Base-by-base conservation (phyloP, 1,140 invertebrate genomes). In the Apis cerana region DNA sequence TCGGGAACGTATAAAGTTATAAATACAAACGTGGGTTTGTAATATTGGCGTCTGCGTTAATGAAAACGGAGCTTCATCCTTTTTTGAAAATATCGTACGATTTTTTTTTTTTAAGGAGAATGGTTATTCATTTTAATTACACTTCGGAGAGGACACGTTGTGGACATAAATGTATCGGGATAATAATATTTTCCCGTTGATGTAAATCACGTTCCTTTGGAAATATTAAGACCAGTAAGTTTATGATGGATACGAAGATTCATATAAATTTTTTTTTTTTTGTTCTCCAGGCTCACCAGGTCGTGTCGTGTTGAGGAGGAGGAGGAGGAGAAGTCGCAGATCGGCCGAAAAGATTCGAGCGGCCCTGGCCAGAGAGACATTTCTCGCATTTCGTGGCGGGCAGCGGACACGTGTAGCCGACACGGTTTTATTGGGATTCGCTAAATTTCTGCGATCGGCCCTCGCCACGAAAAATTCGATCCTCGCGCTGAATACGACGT, bases 381-480 rank as follows among this genome's bases (percentile, higher is more conserved):
- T 88, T 88, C 77, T 85, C 80, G 86, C 83, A 88, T 88, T 88
- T 87, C 83, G 79, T 78, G 68, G 71, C 81, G 52, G 70, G 56
- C 21, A 67, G 71, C 54, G 64, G 80, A 85, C 80, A 85, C 86
- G 80, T 78, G 86, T 85, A 75, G 75, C 75, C 83, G 71, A 85
- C 83, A 88, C 87, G 65, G 59, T 88, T 87, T 87, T 88, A 84
- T 88, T 88, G 74, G 85, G 64, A 88, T 87, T 81, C 77, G 78
- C 78, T 70, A 88, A 82, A 88, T 88, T 88, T 87, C 77, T 81
- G 10, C 59, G 82, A 84, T 88, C 81, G 56, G 62, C 33, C 23
- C 27, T 15, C 27, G 65, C 56, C 21, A 19, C 56, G 68, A 87
- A 79, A 83, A 86, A 87, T 83, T 54, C 65, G 58, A 76, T 80